These are phyloP conservation scores for Picathartes gymnocephalus DNA, from an alignment of 2,113 vertebrate genomes.

Conservation along the genomic window DNA sequence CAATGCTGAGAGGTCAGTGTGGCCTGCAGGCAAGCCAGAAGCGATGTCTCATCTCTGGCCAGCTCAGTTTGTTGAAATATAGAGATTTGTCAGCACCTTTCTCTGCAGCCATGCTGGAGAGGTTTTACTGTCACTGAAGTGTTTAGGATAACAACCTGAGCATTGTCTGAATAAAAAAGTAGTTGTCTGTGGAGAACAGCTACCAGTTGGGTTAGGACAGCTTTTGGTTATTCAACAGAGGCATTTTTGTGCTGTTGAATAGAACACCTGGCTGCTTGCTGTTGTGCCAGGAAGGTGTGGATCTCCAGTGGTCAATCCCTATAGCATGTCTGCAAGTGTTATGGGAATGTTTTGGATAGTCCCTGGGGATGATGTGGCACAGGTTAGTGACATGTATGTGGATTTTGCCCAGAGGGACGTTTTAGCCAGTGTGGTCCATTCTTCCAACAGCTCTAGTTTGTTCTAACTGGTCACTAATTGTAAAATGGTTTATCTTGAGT, in stretches of 20 bases:
- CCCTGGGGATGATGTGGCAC: not conserved
- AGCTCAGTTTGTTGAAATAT: not conserved
- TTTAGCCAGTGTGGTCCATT: not conserved
- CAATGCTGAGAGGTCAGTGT: not conserved
- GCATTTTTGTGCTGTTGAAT: not conserved
- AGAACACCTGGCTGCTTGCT: not conserved
- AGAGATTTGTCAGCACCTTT: not conserved
- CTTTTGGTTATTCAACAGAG: not conserved
- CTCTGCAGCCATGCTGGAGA: not conserved
- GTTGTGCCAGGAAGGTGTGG: not conserved
- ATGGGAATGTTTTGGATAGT: not conserved
- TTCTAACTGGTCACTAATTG: not conserved
- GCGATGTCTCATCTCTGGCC: not conserved
- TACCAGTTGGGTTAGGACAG: not conserved
- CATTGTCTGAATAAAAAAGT: fast-evolving
- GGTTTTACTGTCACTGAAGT: not conserved
- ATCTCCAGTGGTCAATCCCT: not conserved
- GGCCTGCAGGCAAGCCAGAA: not conserved
- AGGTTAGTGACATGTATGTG: fast-evolving
- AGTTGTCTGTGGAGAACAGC: not conserved
- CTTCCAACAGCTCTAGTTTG: not conserved
- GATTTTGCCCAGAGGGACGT: not conserved
- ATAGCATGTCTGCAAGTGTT: not conserved
- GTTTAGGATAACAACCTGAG: not conserved
- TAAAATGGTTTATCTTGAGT: not conserved